Conservation (phyloP, 2,113 vertebrate species). For the Labeo rohita region DNA sequence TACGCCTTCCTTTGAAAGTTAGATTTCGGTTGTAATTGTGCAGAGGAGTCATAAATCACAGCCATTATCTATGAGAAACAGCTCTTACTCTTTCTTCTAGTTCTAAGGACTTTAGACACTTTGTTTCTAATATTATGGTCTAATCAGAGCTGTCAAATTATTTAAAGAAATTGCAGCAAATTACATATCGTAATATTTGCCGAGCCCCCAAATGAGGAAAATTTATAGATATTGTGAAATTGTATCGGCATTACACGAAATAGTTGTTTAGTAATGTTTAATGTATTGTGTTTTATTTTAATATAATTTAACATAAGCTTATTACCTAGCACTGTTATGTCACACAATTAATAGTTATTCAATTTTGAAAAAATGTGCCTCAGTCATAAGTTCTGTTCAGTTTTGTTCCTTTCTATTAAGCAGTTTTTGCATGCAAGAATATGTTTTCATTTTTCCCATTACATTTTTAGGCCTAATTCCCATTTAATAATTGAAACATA, state of each 20-base stretch:
- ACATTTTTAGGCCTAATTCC: too few relatives aligned
- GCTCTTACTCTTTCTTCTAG: background rate
- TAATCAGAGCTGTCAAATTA: background rate
- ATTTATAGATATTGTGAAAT: background rate
- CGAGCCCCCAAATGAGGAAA: too few relatives aligned
- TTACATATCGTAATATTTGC: too few relatives aligned
- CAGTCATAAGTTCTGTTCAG: too few relatives aligned
- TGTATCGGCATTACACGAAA: background rate
- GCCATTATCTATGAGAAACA: conserved; percentile 44
- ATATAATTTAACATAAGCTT: background rate
- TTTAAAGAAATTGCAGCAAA: too few relatives aligned
- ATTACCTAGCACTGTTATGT: background rate
- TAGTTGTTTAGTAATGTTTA: background rate
- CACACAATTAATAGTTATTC: background rate
- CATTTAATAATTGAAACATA: too few relatives aligned
- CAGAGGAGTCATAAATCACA: background rate
- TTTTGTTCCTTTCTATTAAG: too few relatives aligned
- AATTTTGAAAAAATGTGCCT: background rate
- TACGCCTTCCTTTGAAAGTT: conserved; percentile 12
- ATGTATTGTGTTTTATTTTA: background rate
- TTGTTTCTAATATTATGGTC: background rate
- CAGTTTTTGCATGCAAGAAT: too few relatives aligned
- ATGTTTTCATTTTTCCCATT: too few relatives aligned
- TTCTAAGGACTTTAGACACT: background rate
- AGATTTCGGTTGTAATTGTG: background rate